These are phyloP conservation scores for Berghia stephanieae DNA, from an alignment of 1,140 invertebrate species.

Conservation along the genomic window DNA sequence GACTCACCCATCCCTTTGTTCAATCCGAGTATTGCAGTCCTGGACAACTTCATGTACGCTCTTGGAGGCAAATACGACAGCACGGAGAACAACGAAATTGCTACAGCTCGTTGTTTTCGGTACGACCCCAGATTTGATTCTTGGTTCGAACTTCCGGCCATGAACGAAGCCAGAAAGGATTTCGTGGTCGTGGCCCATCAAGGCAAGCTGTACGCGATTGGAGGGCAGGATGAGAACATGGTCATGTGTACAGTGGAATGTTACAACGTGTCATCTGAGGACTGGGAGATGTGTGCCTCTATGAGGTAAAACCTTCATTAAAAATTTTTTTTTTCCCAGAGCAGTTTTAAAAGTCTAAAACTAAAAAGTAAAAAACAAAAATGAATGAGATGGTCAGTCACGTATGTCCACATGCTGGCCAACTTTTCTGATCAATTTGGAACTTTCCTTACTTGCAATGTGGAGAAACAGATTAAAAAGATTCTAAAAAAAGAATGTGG, in stretches of 20 bases:
- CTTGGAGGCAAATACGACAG: conserved; percentile 67
- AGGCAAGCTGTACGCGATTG: conserved; percentile 59
- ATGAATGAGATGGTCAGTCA: too few relatives aligned
- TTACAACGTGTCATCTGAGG: conserved; percentile 59
- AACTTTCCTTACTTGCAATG: too few relatives aligned
- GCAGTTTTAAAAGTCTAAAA: background rate
- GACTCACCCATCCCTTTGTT: conserved; percentile 62
- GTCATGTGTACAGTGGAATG: conserved; percentile 63
- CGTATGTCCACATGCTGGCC: too few relatives aligned
- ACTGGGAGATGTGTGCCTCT: conserved; percentile 60
- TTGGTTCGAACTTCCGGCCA: conserved; percentile 65
- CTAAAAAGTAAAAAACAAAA: too few relatives aligned
- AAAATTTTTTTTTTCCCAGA: background rate
- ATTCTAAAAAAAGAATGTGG: too few relatives aligned
- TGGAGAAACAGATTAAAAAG: too few relatives aligned
- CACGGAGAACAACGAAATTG: conserved; percentile 64
- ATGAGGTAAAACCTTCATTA: conserved; percentile 30
- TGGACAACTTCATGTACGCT: conserved; percentile 67
- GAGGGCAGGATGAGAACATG: conserved; percentile 64
- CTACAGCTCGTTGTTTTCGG: conserved; percentile 64
- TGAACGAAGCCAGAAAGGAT: conserved; percentile 66
- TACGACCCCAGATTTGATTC: conserved; percentile 65
- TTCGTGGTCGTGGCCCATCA: conserved; percentile 61
- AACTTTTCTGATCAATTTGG: too few relatives aligned
- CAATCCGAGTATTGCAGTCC: conserved; percentile 63